Evolutionary conservation across 92 coral and sea anemone species (phyloP), one percentile per base, ranked within the genome.

Genomic region (Phenganax stokvisi): DNA sequence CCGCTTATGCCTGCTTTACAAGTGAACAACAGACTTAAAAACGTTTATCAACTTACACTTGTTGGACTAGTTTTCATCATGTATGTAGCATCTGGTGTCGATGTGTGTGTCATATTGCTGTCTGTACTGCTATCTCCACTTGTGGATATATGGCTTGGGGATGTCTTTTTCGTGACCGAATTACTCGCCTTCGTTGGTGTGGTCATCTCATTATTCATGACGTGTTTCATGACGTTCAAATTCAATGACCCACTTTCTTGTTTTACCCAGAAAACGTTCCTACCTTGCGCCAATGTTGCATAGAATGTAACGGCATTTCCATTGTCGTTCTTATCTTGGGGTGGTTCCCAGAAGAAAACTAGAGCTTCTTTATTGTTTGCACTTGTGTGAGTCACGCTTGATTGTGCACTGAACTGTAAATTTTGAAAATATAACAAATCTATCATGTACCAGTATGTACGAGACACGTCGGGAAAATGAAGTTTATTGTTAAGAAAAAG

Each of bases 361-460:
- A 76, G 54, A 52, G 58, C 30, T n/a, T 52, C 54, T 28, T 76
- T 76, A 5, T 76, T 70, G 0, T 28, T 9, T 2, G 54, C 7
- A 11, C 30, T 37, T 37, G 69, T 76, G 59, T 76, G 81, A 44
- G 81, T 76, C 81, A 76, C 53, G 57, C 81, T 76, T 16, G 81
- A 31, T 31, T 59, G 9, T 29, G 57, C 55, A 31, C 44, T 27
- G 44, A 30, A 76, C 81, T 76, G 20, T 37, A 61, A 8, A 12
- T 61, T 17, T 12, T 13, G 28, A 61, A 61, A 12, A 61, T 37
- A 37, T 37, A 37, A 37, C 47, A 37, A 37, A 37, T 0, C 47
- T 37, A 37, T 37, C 5, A 37, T 37, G 47, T 37, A 37, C 47
- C 47, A 37, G 47, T 5, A 37, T 37, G 47, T 5, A 37, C 47